Evolutionary conservation across 1,140 invertebrate genomes (phyloP), one percentile per base, ranked within the genome.

Genomic region (Heliconius himera): DNA sequence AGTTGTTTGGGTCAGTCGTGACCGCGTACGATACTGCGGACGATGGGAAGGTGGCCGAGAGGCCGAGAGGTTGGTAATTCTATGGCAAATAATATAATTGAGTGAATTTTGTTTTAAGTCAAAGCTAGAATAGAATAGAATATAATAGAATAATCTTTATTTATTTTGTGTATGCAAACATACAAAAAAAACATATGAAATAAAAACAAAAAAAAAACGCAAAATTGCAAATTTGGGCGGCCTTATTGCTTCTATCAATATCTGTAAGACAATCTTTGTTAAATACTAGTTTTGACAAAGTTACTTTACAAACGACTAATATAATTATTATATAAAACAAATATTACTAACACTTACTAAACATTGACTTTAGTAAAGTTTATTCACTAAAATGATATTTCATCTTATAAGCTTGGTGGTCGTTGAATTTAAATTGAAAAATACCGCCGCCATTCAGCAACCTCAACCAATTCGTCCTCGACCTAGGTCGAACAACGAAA

Each of bases 1-100:
- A 71, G 72, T 82, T 79, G 81, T 82, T 82, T 77, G 60, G 78
- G 77, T 80, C 75, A 80, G 75, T 82, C 81, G 77, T 82, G 81
- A 82, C 81, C 75, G 70, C 70, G 20, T 71, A 71, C 33, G 70
- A 38, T 71, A 16, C 70, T 38, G 8, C 70, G 38, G 70, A 71
- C 70, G 70, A 11, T n/a, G 20, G 70, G 70, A 71, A 71, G 70
- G 70, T 71, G 70, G 70, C 70, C 33, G 36, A 71, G 18, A 38
- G 18, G 38, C 70, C 33, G 36, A 71, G 18, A 38, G 18, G 38
- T 38, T 38, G 33, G 70, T 38, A 71, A 71, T 38, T 71, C 33
- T 38, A n/a, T 38, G 20, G 70, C 70, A 71, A 71, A 71, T 36
- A 71, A 38, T 71, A 71, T 38, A 71, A 71, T 71, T 71, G 33